Percentiles rank a stretch among this genome's conserved stretches.
Conservation (phyloP, 2,113 vertebrate genomes). For the Ptilorrhoa leucosticta region DNA sequence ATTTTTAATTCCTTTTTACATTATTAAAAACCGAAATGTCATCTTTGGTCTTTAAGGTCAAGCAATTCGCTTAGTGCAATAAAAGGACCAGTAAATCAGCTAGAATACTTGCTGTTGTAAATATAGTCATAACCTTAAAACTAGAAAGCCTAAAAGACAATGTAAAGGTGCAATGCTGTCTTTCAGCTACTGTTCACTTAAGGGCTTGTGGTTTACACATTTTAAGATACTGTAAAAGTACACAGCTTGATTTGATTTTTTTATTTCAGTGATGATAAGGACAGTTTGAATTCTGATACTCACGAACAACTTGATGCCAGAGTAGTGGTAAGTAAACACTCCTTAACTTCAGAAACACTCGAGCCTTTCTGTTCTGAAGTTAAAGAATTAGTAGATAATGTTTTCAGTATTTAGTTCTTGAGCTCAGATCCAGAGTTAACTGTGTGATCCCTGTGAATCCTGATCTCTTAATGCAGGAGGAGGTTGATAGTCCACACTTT, state of each 20-base stretch:
- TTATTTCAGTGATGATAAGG: slow-evolving; percentile 63
- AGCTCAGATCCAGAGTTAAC: not conserved
- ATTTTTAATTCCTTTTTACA: not conserved
- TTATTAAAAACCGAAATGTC: not conserved
- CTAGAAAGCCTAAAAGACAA: not conserved
- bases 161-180: not conserved
- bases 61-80: not conserved
- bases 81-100: not conserved
- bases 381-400: not conserved
- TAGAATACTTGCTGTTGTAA: not conserved
- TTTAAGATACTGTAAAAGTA: not conserved
- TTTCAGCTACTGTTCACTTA: not conserved
- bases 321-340: slow-evolving; percentile 69
- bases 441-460: not conserved
- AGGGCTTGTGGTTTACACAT: rapidly evolving
- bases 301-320: slow-evolving; percentile 54
- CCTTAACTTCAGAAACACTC: not conserved
- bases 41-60: not conserved
- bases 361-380: not conserved
- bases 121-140: not conserved
- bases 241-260: not conserved
- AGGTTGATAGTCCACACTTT: not conserved
- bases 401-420: not conserved
- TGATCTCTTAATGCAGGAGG: not conserved
- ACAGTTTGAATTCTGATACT: not conserved